A percentile compares a stretch with the other conserved stretches of the same genome.
Evolutionary conservation across 2,888 invertebrate species (phyloP).

Genomic region (Diaphora mendica): DNA sequence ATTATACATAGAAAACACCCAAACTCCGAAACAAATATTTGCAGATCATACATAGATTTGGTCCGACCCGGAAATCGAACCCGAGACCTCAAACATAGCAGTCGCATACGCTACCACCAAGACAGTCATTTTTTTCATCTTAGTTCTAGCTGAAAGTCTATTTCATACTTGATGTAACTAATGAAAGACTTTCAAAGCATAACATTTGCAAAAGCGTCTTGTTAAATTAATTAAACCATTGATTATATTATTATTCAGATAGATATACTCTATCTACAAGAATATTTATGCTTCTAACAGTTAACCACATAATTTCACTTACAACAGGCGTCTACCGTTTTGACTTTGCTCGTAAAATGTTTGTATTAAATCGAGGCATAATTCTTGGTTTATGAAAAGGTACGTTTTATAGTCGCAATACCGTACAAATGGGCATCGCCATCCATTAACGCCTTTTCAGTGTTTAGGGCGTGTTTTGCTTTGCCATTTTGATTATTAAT

Average conservation of each 20-base stretch:
- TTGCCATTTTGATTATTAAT: background rate
- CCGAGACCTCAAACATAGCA: no score
- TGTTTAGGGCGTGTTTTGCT: background rate
- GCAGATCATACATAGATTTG: no score
- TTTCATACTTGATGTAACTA: background rate
- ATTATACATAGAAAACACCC: no score
- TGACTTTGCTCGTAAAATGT: background rate
- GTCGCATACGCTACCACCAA: no score
- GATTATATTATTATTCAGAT: background rate
- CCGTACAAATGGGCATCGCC: background rate
- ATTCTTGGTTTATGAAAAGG: background rate
- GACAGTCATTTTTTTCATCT: no score
- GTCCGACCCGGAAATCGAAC: no score
- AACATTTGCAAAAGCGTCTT: background rate
- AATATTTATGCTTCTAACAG: background rate
- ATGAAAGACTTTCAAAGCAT: background rate
- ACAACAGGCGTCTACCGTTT: background rate
- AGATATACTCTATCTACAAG: background rate
- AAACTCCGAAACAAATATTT: no score
- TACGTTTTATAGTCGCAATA: background rate
- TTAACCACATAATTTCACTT: background rate
- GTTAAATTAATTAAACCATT: background rate
- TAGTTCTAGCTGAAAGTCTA: background rate
- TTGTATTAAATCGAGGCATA: background rate
- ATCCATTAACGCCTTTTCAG: background rate